A percentile compares a stretch with the other conserved stretches of the same genome.
Conservation (phyloP, 1,140 invertebrate genomes). For the Trichonephila inaurata region DNA sequence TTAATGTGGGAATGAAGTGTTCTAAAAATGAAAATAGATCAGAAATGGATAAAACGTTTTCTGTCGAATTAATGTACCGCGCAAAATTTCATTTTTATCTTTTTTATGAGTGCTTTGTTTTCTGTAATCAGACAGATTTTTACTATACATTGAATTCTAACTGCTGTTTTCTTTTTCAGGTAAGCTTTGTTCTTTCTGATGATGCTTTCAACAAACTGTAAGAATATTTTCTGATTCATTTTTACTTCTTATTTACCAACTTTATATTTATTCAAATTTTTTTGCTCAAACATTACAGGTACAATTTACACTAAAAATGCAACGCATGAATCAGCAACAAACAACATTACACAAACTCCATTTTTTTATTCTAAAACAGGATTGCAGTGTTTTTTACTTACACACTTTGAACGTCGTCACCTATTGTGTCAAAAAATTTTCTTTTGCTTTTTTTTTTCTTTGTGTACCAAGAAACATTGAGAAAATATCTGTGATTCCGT, state of each 20-base stretch:
- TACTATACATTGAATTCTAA: background rate
- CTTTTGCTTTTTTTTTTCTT: no score
- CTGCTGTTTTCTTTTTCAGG: background rate
- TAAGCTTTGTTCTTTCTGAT: conserved; percentile 3
- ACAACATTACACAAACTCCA: background rate
- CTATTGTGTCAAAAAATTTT: background rate
- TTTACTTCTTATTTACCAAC: no score
- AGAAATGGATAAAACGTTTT: no score
- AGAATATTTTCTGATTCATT: background rate
- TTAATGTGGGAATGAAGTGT: no score
- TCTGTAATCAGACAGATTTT: background rate
- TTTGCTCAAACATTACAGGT: background rate
- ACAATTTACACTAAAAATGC: background rate
- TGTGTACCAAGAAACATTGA: background rate
- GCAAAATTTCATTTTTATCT: no score
- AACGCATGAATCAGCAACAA: background rate
- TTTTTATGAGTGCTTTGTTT: no score
- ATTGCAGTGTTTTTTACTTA: background rate
- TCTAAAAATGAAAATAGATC: no score
- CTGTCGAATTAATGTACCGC: no score
- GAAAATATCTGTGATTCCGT: background rate
- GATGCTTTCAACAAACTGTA: background rate
- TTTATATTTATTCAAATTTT: background rate
- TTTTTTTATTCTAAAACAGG: no score
- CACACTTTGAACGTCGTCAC: background rate